Evolutionary conservation across 1,140 invertebrate species (phyloP), one percentile per base, ranked within the genome.

Genomic region (Octopus sinensis): DNA sequence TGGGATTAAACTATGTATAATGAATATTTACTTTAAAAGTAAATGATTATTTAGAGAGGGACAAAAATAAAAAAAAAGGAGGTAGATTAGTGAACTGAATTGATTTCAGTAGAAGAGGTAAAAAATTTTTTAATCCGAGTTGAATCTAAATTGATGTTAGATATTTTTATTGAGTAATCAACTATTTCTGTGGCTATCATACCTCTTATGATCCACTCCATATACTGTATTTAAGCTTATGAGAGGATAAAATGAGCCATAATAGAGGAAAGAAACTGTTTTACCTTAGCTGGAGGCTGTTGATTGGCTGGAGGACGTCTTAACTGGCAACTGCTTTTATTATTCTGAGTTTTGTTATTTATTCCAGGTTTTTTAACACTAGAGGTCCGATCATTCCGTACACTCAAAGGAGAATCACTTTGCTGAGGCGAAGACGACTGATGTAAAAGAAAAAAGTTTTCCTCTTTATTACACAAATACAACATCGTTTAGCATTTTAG

Each of bases 371-470:
- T 93, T 86, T 94, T 94, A 51, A 93, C 92, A 54, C 93, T 92
- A 5, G 92, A 87, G 51, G 92, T 89, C 80, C 93, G 93, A 87
- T 94, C 93, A 86, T 93, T 94, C 53, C 92, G 83, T 9, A 90
- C 87, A 17, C 89, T 88, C 10, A 90, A 84, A 6, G 86, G 83
- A 4, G 89, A 88, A 62, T 89, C 88, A 54, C 75, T 82, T 79
- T 85, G 83, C 30, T 73, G 68, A 12, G 9, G 56, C 4, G 68
- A 23, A n/a, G 68, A 73, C 7, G 68, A 73, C 68, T 73, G 13
- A 10, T n/a, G 5, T n/a, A 73, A 73, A 73, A 73, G 6, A 4
- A 17, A 62, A 17, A 62, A 1, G 17, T 12, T 62, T 9, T 12
- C 17, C 1, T 62, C 4, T 62, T 62, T 62, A 17, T 62, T 1